These are phyloP conservation scores for Megathymus violae DNA, from an alignment of 1,140 invertebrate genomes.

Conservation along the genomic window DNA sequence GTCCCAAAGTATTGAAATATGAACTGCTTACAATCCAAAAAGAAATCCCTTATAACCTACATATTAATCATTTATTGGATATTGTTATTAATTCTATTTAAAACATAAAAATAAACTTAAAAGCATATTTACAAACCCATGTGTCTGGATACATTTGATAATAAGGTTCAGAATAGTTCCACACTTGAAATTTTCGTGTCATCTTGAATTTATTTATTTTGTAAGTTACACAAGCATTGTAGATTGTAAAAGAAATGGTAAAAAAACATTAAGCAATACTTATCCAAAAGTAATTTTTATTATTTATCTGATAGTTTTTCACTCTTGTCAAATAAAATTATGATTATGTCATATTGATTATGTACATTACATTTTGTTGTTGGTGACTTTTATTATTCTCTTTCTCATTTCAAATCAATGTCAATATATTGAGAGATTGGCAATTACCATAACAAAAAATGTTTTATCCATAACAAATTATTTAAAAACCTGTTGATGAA, in stretches of 20 bases:
- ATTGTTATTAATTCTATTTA: too few species aligned
- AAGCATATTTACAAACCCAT: slow-evolving; percentile 61
- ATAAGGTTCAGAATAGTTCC: slow-evolving; percentile 80
- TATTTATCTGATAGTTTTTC: slow-evolving; percentile 59
- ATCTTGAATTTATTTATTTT: slow-evolving; percentile 64
- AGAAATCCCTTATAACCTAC: too few species aligned
- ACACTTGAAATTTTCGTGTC: slow-evolving; percentile 82
- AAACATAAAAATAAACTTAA: too few species aligned
- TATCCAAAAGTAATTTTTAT: slow-evolving; percentile 35
- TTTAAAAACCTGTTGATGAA: too few species aligned
- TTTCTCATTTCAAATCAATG: slow-evolving; percentile 69
- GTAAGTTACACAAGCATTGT: slow-evolving; percentile 61
- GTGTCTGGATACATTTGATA: slow-evolving; percentile 81
- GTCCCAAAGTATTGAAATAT: too few species aligned
- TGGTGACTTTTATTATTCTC: slow-evolving; percentile 44
- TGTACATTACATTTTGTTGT: slow-evolving; percentile 55
- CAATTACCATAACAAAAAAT: neutral
- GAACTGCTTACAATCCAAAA: too few species aligned
- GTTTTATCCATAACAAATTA: too few species aligned
- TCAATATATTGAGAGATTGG: slow-evolving; percentile 34
- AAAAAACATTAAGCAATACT: slow-evolving; percentile 30
- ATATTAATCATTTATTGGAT: too few species aligned
- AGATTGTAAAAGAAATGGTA: slow-evolving; percentile 35
- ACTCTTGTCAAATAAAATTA: slow-evolving; percentile 73
- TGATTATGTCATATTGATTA: slow-evolving; percentile 68